phyloP scores from a whole-genome alignment of 2,113 vertebrate species.

The Leptobrachium leishanense region DNA sequence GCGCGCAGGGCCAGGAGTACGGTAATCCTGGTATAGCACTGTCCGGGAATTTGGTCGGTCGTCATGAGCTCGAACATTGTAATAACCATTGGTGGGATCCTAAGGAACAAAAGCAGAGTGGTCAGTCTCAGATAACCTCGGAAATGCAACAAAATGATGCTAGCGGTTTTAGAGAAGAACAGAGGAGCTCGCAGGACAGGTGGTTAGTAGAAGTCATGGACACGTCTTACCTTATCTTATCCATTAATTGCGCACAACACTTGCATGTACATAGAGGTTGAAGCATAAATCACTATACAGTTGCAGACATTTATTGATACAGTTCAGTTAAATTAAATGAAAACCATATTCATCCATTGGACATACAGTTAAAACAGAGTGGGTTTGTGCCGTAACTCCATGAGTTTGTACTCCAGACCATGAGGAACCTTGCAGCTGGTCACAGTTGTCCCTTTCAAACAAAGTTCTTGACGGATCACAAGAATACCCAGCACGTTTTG shows the following conservation, averaged over 20 bases:
- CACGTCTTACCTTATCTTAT: slow-evolving; percentile 1
- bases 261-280: slow-evolving; percentile 28
- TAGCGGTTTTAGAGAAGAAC: slow-evolving; percentile 4
- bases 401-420: no score
- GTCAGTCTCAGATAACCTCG: slow-evolving; percentile 19
- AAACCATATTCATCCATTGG: no score
- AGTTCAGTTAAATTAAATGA: not conserved
- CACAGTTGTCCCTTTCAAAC: no score
- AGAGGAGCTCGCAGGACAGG: not conserved
- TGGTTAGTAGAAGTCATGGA: not conserved
- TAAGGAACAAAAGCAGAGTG: slow-evolving; percentile 50
- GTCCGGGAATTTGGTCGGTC: slow-evolving; percentile 81
- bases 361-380: no score
- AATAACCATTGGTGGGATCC: slow-evolving; percentile 96
- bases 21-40: slow-evolving; percentile 85
- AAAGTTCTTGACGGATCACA: no score
- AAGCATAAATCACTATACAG: slow-evolving; percentile 46
- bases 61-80: slow-evolving; percentile 91
- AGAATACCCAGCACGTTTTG: not conserved
- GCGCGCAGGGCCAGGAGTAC: slow-evolving; percentile 72
- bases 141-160: slow-evolving; percentile 9
- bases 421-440: not conserved
- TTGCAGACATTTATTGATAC: slow-evolving; percentile 45
- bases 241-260: slow-evolving; percentile 9
- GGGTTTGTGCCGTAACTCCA: no score